Conservation (phyloP, 2,888 invertebrate species). For the Melieria crassipennis region DNA sequence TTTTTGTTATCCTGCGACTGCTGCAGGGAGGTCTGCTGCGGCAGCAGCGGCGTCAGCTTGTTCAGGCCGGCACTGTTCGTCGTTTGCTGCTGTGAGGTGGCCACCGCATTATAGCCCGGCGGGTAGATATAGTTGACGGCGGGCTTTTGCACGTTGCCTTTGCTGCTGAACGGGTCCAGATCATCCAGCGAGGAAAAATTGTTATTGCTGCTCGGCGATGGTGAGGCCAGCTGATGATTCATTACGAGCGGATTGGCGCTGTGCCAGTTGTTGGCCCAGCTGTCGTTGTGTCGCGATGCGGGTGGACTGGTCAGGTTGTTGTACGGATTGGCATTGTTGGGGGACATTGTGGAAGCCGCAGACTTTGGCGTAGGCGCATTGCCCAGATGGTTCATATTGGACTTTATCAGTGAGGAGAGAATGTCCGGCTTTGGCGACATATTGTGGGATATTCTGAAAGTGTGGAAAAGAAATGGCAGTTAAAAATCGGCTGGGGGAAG, state of each 20-base stretch:
- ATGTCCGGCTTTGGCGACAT: conserved; percentile 54
- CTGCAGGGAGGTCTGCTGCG: conserved; percentile 43
- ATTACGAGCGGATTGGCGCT: conserved; percentile 60
- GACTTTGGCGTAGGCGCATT: conserved; percentile 25
- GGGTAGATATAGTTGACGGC: conserved; percentile 61
- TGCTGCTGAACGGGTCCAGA: conserved; percentile 54
- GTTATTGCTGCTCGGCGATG: conserved; percentile 51
- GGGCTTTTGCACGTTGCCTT: conserved; percentile 54
- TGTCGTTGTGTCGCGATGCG: conserved; percentile 29
- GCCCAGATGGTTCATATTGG: conserved; percentile 49
- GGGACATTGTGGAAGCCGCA: conserved; percentile 3
- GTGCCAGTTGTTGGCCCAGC: conserved; percentile 50
- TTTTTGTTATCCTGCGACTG: conserved; percentile 63
- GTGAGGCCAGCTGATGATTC: conserved; percentile 58
- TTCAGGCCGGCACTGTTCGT: conserved; percentile 40
- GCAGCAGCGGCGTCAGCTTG: conserved; percentile 51
- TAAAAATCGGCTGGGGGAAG: not conserved
- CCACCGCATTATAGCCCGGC: conserved; percentile 44
- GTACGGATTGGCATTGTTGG: conserved; percentile 39
- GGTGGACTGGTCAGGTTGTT: conserved; percentile 23
- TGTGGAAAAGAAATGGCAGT: too few species aligned
- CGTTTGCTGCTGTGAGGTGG: conserved; percentile 33
- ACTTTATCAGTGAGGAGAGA: conserved; percentile 55
- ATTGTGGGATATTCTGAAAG: conserved; percentile 55
- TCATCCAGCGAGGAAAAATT: conserved; percentile 57